Percentiles rank a stretch among this genome's conserved stretches.
Evolutionary conservation across 2,888 invertebrate species (phyloP).

Genomic region (Operophtera brumata): DNA sequence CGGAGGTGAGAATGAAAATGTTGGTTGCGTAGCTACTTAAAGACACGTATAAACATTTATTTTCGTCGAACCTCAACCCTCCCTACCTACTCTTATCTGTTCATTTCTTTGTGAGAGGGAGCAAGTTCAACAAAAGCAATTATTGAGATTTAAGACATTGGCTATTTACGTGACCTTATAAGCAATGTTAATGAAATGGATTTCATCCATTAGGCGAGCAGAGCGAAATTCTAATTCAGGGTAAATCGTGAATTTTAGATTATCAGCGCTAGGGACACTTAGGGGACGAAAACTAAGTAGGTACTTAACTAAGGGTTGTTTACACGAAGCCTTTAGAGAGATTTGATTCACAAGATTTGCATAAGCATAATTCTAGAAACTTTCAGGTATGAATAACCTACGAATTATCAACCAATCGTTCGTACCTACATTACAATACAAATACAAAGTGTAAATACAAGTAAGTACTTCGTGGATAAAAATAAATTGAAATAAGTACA

Average conservation of each 20-base stretch:
- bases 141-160: constrained; percentile 22
- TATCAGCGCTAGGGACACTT: constrained; percentile 18
- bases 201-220: constrained; percentile 20
- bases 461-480: too few relatives aligned
- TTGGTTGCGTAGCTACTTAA: constrained; percentile 4
- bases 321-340: constrained; percentile 10
- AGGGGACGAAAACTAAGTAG: constrained; percentile 20
- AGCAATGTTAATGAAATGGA: constrained; percentile 30
- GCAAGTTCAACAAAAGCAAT: constrained; percentile 14
- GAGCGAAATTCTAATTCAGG: constrained; percentile 25
- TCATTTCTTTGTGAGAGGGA: constrained; percentile 1
- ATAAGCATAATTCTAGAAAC: constrained; percentile 8
- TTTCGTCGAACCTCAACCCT: not conserved
- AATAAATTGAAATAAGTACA: too few relatives aligned
- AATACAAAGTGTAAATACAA: too few relatives aligned
- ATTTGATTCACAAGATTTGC: constrained; percentile 14
- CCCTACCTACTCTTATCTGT: not conserved
- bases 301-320: constrained; percentile 19
- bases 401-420: constrained; percentile 14
- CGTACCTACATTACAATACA: too few relatives aligned
- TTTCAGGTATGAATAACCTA: not conserved
- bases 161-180: constrained; percentile 28
- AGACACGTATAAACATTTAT: constrained; percentile 14
- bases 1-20: constrained; percentile 19
- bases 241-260: constrained; percentile 22